Conservation (phyloP, 1,140 invertebrate species). For the Fopius arisanus region DNA sequence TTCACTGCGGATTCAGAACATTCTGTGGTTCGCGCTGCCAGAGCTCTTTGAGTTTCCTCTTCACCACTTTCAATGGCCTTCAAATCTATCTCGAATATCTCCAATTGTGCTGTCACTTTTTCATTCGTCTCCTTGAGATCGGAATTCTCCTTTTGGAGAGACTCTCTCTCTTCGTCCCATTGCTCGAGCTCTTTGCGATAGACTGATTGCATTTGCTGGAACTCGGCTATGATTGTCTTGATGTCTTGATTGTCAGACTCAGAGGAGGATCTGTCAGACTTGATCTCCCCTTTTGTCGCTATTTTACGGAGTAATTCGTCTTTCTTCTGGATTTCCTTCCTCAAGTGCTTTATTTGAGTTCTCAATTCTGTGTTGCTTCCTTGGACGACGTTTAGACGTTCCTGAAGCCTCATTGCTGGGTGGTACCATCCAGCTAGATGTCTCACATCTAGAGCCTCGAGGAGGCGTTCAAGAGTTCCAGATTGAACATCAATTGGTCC, state of each 20-base stretch:
- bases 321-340: constrained; percentile 48
- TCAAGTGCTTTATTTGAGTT: constrained; percentile 62
- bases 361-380: constrained; percentile 68
- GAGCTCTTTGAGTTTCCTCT: constrained; percentile 38
- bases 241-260: constrained; percentile 44
- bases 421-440: constrained; percentile 79
- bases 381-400: constrained; percentile 71
- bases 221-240: constrained; percentile 43
- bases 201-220: constrained; percentile 43
- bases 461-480: constrained; percentile 67
- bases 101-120: constrained; percentile 38
- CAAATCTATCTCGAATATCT: constrained; percentile 45
- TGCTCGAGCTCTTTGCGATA: constrained; percentile 43
- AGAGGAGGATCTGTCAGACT: constrained; percentile 25
- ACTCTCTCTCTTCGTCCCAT: constrained; percentile 43
- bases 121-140: constrained; percentile 38
- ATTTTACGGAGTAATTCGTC: constrained; percentile 37
- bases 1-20: constrained; percentile 39
- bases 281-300: constrained; percentile 27
- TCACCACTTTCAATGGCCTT: constrained; percentile 43
- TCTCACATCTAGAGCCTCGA: constrained; percentile 73
- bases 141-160: constrained; percentile 35
- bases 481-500: constrained; percentile 67
- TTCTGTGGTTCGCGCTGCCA: constrained; percentile 42
- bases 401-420: constrained; percentile 76